Percentiles rank a stretch among this genome's conserved stretches.
Conservation (phyloP, 2,113 vertebrate species). For the Podocnemis expansa region DNA sequence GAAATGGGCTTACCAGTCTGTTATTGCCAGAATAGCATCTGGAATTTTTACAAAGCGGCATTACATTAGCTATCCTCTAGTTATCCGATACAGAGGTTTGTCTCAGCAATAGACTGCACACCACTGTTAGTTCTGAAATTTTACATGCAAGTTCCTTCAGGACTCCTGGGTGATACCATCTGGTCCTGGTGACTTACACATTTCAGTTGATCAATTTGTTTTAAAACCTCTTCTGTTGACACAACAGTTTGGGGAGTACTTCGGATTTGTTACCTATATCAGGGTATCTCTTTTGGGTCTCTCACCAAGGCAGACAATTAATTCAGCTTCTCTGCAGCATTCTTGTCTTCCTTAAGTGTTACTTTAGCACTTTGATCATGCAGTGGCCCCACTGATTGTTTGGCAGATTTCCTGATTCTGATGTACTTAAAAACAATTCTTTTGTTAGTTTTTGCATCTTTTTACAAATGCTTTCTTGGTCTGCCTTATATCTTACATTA, state of each 20-base stretch:
- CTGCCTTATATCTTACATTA: neutral
- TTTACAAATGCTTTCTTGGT: neutral
- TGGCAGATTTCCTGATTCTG: neutral
- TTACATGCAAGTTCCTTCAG: neutral
- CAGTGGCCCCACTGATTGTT: neutral
- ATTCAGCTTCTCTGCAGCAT: neutral
- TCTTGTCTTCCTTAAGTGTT: neutral
- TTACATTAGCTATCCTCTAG: neutral
- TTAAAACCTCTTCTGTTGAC: neutral
- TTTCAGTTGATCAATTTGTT: neutral
- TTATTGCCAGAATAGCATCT: neutral
- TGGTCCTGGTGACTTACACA: neutral
- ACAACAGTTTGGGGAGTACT: neutral
- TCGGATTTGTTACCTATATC: neutral
- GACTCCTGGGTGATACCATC: neutral
- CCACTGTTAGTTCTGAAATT: neutral
- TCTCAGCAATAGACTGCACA: neutral
- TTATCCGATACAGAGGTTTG: neutral
- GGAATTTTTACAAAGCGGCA: neutral
- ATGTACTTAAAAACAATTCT: neutral
- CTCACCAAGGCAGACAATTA: neutral
- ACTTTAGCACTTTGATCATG: neutral
- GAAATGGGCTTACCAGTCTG: neutral
- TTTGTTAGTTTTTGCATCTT: neutral
- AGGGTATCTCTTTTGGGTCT: neutral